Conservation (phyloP, 2,888 invertebrate genomes). For the Ptilodon capucinus region DNA sequence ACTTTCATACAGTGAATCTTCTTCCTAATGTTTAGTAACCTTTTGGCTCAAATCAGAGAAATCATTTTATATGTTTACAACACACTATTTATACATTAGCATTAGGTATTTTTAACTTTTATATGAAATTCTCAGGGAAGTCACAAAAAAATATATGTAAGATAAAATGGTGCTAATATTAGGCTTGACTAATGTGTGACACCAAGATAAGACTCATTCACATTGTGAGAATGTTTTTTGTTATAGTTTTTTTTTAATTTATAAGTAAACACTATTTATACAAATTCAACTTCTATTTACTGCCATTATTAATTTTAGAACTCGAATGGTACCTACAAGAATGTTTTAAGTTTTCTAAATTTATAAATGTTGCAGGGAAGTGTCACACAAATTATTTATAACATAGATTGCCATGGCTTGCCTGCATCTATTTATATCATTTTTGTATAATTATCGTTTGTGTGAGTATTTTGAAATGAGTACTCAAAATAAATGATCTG, state of each 20-base stretch:
- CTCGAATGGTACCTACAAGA: conserved; percentile 60
- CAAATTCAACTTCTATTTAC: conserved; percentile 74
- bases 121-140: conserved; percentile 79
- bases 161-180: conserved; percentile 80
- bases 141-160: conserved; percentile 81
- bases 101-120: conserved; percentile 82
- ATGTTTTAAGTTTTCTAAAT: conserved; percentile 58
- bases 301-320: conserved; percentile 76
- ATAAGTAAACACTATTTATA: conserved; percentile 79
- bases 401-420: conserved; percentile 80
- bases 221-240: conserved; percentile 77
- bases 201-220: conserved; percentile 80
- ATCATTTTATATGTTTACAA: conserved; percentile 70
- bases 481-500: conserved; percentile 82
- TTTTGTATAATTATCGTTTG: conserved; percentile 73
- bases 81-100: conserved; percentile 78
- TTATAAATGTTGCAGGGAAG: conserved; percentile 75
- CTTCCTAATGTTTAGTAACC: conserved; percentile 58
- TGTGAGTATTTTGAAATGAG: conserved; percentile 74
- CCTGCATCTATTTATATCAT: conserved; percentile 80
- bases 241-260: conserved; percentile 79
- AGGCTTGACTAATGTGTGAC: conserved; percentile 81
- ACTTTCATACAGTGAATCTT: conserved; percentile 70
- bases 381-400: conserved; percentile 76
- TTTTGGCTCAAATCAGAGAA: conserved; percentile 80